Evolutionary conservation across 2,113 vertebrate species (phyloP).

Genomic region (Lanius collurio): DNA sequence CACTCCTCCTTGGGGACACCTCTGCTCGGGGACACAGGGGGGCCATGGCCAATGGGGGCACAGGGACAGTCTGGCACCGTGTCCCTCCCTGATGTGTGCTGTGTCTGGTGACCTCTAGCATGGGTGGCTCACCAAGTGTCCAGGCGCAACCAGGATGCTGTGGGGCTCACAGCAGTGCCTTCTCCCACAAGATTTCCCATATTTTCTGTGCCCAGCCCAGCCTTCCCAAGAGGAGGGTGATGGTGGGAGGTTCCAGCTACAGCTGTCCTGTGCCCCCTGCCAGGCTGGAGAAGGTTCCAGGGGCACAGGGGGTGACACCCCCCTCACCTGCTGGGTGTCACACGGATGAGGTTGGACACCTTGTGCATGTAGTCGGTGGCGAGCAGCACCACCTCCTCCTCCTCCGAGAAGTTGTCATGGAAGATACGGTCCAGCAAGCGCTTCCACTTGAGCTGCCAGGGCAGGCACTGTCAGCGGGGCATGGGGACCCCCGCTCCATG

Average conservation of each 20-base stretch:
- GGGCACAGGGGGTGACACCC: neutral
- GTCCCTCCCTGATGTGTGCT: neutral
- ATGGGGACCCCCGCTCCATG: neutral
- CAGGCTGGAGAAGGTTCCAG: neutral
- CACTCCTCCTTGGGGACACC: neutral
- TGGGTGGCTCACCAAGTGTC: rapidly evolving
- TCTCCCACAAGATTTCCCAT: neutral
- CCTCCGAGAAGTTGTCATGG: slow-evolving; percentile 89
- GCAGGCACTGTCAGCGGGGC: neutral
- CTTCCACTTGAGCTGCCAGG: slow-evolving; percentile 90
- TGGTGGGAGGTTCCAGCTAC: neutral
- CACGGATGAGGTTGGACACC: slow-evolving; percentile 91
- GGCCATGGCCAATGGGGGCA: neutral
- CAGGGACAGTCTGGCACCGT: neutral
- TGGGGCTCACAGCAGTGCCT: neutral
- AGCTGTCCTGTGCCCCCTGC: neutral
- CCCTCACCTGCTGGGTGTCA: slow-evolving; percentile 86
- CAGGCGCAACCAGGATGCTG: rapidly evolving
- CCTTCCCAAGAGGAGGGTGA: neutral
- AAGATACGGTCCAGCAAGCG: slow-evolving; percentile 92
- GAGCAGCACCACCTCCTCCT: slow-evolving; percentile 93
- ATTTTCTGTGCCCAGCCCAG: neutral
- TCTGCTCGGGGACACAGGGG: neutral
- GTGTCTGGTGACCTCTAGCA: neutral
- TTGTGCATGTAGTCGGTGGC: slow-evolving; percentile 94